phyloP scores from a whole-genome alignment of 1,140 invertebrate species.

The Brachionus manjavacas region DNA sequence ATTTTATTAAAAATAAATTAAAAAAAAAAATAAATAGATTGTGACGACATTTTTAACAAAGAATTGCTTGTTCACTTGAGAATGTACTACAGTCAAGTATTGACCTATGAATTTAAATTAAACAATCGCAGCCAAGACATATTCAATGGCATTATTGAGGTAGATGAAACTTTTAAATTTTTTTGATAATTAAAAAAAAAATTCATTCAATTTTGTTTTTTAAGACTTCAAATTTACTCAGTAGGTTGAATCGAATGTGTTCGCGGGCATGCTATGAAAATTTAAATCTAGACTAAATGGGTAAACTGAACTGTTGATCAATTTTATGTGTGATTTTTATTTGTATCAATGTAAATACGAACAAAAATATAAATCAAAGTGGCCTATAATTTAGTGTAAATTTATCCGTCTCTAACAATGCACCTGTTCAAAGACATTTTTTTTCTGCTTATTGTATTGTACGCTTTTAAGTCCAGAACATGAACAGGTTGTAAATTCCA shows the following conservation, averaged over 20 bases:
- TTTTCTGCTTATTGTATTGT: background rate
- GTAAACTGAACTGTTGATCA: background rate
- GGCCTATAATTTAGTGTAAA: background rate
- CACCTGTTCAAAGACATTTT: background rate
- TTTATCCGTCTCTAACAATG: background rate
- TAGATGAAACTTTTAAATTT: background rate
- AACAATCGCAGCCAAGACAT: conserved; percentile 6
- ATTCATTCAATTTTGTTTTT: background rate
- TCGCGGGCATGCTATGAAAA: background rate
- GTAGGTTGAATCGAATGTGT: background rate
- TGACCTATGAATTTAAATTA: conserved; percentile 8
- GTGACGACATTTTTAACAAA: conserved; percentile 6
- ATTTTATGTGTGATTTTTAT: background rate
- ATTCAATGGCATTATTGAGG: background rate
- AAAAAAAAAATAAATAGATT: background rate
- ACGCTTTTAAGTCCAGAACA: background rate
- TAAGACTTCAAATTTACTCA: conserved; percentile 7
- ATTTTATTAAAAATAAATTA: background rate
- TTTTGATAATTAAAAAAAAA: background rate
- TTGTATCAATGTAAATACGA: background rate
- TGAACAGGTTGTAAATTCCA: background rate
- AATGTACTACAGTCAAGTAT: conserved; percentile 27
- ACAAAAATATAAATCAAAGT: background rate
- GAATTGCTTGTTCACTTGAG: conserved; percentile 10
- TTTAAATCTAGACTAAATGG: background rate